Evolutionary conservation across 2,888 invertebrate species (phyloP).

Genomic region (Pristionchus japonicus): DNA sequence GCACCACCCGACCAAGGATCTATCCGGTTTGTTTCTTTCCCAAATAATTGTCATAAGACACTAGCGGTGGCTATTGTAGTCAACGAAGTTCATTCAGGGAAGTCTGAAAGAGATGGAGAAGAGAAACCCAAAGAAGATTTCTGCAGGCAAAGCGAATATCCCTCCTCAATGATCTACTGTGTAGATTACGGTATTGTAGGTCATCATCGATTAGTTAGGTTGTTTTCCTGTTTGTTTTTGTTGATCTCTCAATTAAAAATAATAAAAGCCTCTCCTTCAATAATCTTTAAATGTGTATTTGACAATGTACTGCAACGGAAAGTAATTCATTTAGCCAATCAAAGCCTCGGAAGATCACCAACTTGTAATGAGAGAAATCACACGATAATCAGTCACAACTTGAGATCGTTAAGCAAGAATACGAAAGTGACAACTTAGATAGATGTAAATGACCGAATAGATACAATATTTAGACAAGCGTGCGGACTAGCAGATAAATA

Average conservation of each 20-base stretch:
- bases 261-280: too few relatives aligned
- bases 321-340: constrained; percentile 3
- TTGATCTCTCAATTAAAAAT: too few relatives aligned
- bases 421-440: neutral
- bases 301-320: neutral
- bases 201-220: neutral
- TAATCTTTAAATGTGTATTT: neutral
- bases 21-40: constrained; percentile 45
- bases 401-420: constrained; percentile 34
- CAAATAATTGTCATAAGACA: neutral
- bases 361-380: constrained; percentile 37
- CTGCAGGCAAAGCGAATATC: constrained; percentile 54
- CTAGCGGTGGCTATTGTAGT: neutral
- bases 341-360: constrained; percentile 14
- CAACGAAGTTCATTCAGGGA: constrained; percentile 53
- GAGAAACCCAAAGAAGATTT: constrained; percentile 66
- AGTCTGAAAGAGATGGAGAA: constrained; percentile 70
- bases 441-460: neutral
- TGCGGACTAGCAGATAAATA: neutral
- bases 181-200: neutral
- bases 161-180: neutral
- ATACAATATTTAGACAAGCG: constrained; percentile 28
- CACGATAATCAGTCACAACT: constrained; percentile 33
- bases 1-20: constrained; percentile 52
- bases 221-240: constrained; percentile 36